These are phyloP conservation scores for Trachelus tabidus DNA, from an alignment of 2,888 invertebrate genomes.

Conservation along the genomic window DNA sequence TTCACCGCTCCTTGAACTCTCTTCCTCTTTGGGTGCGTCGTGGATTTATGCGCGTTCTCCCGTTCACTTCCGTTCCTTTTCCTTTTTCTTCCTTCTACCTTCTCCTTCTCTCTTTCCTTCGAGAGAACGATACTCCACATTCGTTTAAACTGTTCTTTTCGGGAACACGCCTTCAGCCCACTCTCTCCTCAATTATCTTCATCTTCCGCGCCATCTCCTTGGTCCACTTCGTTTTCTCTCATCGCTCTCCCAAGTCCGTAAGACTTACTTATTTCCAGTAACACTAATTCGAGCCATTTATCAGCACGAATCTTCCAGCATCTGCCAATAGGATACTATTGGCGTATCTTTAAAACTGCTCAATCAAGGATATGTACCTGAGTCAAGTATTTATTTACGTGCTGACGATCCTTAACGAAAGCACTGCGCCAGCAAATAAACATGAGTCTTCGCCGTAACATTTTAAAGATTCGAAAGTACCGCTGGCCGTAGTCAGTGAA, in stretches of 20 bases:
- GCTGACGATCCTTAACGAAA: background rate
- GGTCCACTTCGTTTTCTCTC: conserved; percentile 13
- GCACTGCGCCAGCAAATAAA: background rate
- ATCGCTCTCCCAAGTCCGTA: too few relatives aligned
- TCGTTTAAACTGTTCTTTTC: background rate
- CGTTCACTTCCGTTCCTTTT: background rate
- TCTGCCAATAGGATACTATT: too few relatives aligned
- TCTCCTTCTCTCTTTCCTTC: background rate
- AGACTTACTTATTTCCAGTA: too few relatives aligned
- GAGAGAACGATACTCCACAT: background rate
- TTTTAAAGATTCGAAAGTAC: conserved; percentile 11
- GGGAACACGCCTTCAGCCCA: background rate
- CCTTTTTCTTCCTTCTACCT: background rate
- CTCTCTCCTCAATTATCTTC: background rate
- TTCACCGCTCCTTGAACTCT: background rate
- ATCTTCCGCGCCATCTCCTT: conserved; percentile 11
- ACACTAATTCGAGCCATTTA: background rate
- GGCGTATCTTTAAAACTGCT: background rate
- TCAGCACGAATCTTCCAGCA: background rate
- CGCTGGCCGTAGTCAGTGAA: conserved; percentile 27
- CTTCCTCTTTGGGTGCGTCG: background rate
- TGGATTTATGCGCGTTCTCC: background rate
- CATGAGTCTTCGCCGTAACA: background rate
- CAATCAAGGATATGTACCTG: background rate
- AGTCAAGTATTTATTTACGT: background rate